Conservation (phyloP, 2,113 vertebrate genomes). For the Loxodonta africana region DNA sequence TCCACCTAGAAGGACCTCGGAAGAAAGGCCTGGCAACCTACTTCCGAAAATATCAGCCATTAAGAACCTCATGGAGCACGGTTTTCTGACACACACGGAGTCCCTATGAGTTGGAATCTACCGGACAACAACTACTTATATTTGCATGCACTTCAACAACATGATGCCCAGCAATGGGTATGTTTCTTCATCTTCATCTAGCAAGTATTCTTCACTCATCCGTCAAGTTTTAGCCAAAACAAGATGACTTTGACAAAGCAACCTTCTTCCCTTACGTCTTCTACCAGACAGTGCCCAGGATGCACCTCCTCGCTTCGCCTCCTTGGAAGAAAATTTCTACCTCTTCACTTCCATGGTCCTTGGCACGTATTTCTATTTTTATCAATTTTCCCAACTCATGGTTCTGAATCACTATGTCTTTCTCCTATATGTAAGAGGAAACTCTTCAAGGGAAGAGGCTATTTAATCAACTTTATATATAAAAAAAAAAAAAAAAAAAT, state of each 20-base stretch:
- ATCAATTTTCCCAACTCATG: neutral
- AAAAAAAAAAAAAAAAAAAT: no score
- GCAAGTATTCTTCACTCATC: neutral
- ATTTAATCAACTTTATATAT: neutral
- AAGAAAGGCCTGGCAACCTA: neutral
- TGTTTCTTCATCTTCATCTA: neutral
- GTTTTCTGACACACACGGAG: neutral
- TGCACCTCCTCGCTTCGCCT: accelerated
- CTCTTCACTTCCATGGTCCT: neutral
- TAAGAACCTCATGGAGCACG: neutral
- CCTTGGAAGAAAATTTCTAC: neutral
- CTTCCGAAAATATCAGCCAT: neutral
- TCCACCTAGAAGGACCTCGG: neutral
- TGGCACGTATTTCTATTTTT: neutral
- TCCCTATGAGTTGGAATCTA: neutral
- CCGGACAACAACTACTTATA: neutral
- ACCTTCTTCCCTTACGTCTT: neutral
- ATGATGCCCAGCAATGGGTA: neutral
- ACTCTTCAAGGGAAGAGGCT: neutral
- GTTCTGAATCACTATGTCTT: neutral
- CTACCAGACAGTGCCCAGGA: neutral
- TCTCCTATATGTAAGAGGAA: neutral
- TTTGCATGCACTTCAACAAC: neutral
- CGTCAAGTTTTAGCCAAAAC: neutral
- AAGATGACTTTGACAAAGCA: neutral